Evolutionary conservation across 2,797 vertebrate genomes (phyloP), one percentile per base, ranked within the genome.

Genomic region (Adelosebastes latens): DNA sequence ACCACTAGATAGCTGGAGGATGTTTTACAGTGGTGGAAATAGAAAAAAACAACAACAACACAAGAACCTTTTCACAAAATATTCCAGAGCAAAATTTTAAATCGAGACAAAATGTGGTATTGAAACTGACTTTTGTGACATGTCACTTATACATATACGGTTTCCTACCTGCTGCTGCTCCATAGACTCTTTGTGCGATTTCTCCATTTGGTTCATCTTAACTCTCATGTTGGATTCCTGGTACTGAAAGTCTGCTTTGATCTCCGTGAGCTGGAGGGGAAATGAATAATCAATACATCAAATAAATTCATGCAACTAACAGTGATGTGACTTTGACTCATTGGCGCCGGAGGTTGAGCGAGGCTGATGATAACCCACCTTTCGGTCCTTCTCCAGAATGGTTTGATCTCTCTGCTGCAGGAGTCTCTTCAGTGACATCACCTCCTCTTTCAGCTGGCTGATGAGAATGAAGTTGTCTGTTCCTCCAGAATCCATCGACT

Each of bases 181-280:
- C 95, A 99, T 98, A 73, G 97, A 86, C 90, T 99, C 99, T 92
- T 99, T 99, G 93, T 99, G 99, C 24, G 97, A 95, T 87, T 99
- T 99, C 83, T 99, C 99, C 98, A 99, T 99, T 93, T 97, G 98
- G 94, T 99, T 99, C 99, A 99, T 99, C 93, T 99, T 99, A 58
- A 97, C 96, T 93, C 99, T 97, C 95, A 99, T 96, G 83, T 98
- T 99, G 80, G 97, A 98, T 83, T 99, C 99, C 93, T 99, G 99
- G 91, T 99, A 99, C 92, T 99, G 98, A 91, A 99, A 99, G 88
- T 99, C 99, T 49, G 98, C 99, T 92, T 99, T 99, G 73, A 99
- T 82, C 90, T 99, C 99, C 36, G 98, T 99, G 90, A 99, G 94
- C 98, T 97, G 78, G 55, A 85, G 24, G 14, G 67, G 36, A 86